These are phyloP conservation scores for Anas platyrhynchos DNA, from an alignment of 2,113 vertebrate genomes.

Conservation along the genomic window DNA sequence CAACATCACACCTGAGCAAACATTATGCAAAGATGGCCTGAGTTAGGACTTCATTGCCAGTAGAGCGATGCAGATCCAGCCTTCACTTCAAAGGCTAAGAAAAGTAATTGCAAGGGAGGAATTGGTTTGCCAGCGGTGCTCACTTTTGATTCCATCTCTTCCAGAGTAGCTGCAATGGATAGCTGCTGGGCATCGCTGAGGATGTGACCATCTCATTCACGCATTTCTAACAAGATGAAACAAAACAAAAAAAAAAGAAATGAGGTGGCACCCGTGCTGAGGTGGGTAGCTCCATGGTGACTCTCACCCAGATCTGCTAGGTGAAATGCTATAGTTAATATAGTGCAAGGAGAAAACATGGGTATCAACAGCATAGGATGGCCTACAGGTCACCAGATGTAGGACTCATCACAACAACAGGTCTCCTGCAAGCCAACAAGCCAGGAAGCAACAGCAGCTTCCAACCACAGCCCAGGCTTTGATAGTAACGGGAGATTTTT, in stretches of 20 bases:
- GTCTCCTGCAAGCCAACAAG: neutral
- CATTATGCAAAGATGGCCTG: slow-evolving; percentile 37
- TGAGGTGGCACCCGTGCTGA: neutral
- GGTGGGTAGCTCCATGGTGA: neutral
- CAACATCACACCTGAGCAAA: slow-evolving; percentile 68
- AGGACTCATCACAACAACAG: neutral
- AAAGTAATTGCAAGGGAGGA: neutral
- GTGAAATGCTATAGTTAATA: neutral
- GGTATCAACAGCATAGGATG: neutral
- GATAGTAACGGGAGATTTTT: neutral
- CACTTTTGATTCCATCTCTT: neutral
- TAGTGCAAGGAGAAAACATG: neutral
- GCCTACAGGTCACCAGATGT: neutral
- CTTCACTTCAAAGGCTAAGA: slow-evolving; percentile 12
- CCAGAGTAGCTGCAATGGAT: neutral
- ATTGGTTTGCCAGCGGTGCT: neutral
- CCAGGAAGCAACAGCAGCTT: neutral
- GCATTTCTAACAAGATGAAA: neutral
- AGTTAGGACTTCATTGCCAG: slow-evolving; percentile 13
- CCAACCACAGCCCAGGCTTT: neutral
- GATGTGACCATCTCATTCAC: neutral
- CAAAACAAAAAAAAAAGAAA: neutral
- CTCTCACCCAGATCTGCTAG: neutral
- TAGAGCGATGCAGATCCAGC: neutral
- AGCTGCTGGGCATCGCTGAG: neutral